Evolutionary conservation across 2,797 vertebrate species (phyloP), one percentile per base, ranked within the genome.

Genomic region (Mormyrops attenuatus): DNA sequence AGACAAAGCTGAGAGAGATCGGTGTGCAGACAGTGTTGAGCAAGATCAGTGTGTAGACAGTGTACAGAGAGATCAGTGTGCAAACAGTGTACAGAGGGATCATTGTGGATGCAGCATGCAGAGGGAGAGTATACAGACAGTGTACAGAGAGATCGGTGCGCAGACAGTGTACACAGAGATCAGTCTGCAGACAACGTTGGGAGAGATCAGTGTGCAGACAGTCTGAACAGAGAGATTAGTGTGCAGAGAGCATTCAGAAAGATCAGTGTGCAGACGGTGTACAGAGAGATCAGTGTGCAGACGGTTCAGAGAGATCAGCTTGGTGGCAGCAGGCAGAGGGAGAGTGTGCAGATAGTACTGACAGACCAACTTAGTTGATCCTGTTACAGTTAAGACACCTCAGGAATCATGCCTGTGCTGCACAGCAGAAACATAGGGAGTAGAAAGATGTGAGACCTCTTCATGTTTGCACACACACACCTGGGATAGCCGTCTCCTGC

Each of bases 21-120:
- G 15, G 52, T 53, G 15, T 53, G 52, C 52, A 57, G 20, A n/a
- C 50, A 5, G 47, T 8, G 47, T 52, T 2, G 9, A 52, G 50
- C 11, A 9, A 2, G 47, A 34, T 3, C 11, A 52, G 53, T 57
- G 5, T n/a, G 20, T 1, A 53, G 52, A 53, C 52, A 53, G 3
- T 15, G 52, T 53, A 53, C 52, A 53, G 90, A 87, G 90, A 91
- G 1, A 87, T 52, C 90, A 92, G 91, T 91, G 55, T 20, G 53
- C 15, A 44, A 17, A 11, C 17, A 30, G 26, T 30, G 26, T 30
- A 30, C 26, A 63, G 63, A 82, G 69, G 30, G 73, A 57, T 87
- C 63, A 63, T 90, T 9, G 88, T 47, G 88, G 86, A 90, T 86
- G 89, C 60, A 90, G 55, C 88, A 85, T 11, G 15, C 90, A 53